phyloP scores from a whole-genome alignment of 2,797 vertebrate species.

The Sorex maritimensis region DNA sequence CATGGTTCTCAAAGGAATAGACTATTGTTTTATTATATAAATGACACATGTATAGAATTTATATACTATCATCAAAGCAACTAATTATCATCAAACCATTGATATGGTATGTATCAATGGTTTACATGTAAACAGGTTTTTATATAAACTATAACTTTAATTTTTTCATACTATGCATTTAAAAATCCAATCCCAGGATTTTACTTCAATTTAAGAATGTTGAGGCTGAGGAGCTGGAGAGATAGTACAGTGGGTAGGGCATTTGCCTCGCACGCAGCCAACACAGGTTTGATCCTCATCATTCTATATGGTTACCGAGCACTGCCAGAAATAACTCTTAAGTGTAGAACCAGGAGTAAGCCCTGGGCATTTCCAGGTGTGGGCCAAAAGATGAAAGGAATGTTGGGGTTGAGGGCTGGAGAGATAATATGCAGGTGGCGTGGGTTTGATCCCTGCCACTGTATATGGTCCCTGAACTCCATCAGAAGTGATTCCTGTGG shows the following conservation, averaged over 20 bases:
- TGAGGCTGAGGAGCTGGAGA: background rate
- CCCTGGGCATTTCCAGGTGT: too few relatives aligned
- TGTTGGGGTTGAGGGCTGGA: background rate
- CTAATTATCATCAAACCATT: background rate
- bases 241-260: background rate
- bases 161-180: background rate
- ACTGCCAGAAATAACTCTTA: too few relatives aligned
- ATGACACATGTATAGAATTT: background rate
- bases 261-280: background rate
- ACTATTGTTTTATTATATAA: background rate
- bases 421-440: background rate
- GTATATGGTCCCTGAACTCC: too few relatives aligned
- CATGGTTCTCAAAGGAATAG: constrained; percentile 47
- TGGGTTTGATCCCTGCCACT: too few relatives aligned
- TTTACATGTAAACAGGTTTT: constrained; percentile 1
- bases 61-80: background rate
- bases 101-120: background rate
- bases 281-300: background rate
- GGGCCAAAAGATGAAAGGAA: background rate
- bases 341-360: too few relatives aligned
- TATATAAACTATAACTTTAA: constrained; percentile 53
- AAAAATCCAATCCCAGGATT: constrained; percentile 69
- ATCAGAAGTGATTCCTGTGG: background rate
- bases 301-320: background rate
- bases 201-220: background rate